Percentiles rank a stretch among this genome's conserved stretches.
phyloP scores from a whole-genome alignment of 2,113 vertebrate genomes.

The Nycticebus coucang region DNA sequence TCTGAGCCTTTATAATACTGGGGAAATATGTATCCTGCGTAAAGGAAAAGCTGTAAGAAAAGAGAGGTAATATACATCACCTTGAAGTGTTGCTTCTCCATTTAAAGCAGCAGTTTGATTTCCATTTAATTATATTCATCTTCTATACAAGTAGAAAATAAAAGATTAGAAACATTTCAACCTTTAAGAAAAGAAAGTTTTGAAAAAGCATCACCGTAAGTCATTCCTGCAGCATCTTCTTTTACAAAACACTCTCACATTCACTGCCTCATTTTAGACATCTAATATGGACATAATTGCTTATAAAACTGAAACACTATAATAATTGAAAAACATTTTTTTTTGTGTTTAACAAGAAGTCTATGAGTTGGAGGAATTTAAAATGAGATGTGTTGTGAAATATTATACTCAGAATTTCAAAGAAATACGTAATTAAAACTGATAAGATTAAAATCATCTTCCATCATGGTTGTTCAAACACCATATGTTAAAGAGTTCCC shows the following conservation, averaged over 20 bases:
- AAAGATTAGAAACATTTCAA: not conserved
- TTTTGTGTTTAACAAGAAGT: conserved; percentile 8
- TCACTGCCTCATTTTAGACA: not conserved
- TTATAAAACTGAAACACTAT: not conserved
- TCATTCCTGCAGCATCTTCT: not conserved
- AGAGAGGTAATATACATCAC: not conserved
- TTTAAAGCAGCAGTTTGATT: conserved; percentile 23
- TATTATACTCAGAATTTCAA: conserved; percentile 20
- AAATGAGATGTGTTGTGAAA: conserved; percentile 49
- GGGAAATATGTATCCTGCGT: conserved; percentile 28
- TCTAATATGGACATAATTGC: not conserved
- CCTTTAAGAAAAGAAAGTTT: not conserved
- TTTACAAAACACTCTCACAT: not conserved
- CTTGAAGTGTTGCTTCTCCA: not conserved
- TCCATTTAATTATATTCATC: not conserved
- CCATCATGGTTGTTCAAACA: not conserved
- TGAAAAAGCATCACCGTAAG: not conserved
- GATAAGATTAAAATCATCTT: conserved; percentile 73
- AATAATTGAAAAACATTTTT: not conserved
- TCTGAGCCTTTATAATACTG: conserved; percentile 70
- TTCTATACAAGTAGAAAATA: not conserved
- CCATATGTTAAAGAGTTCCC: conserved; percentile 64
- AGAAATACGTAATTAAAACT: conserved; percentile 58
- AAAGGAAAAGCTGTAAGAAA: not conserved
- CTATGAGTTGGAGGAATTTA: not conserved